A percentile compares a stretch with the other conserved stretches of the same genome.
Evolutionary conservation across 2,888 invertebrate species (phyloP).

Genomic region (Cyclophora punctaria): DNA sequence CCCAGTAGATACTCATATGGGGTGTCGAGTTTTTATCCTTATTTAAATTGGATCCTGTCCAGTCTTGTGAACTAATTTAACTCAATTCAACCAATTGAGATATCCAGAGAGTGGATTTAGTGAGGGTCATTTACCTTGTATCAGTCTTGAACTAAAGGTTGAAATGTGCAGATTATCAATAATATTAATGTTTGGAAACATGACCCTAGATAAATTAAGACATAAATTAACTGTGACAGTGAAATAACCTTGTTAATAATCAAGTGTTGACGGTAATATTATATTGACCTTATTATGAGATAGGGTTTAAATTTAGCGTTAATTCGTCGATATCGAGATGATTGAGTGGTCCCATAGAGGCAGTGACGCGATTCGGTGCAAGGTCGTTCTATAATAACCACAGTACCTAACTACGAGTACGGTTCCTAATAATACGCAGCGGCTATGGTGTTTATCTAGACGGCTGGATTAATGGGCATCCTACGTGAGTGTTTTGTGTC

Average conservation of each 20-base stretch:
- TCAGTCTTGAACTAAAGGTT: no score
- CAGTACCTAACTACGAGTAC: no score
- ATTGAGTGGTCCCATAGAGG: conserved; percentile 11
- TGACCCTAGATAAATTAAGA: conserved; percentile 1
- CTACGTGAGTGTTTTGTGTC: no score
- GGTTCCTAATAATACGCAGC: no score
- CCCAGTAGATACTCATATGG: conserved; percentile 5
- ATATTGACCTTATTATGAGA: conserved; percentile 25
- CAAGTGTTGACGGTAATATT: conserved; percentile 36
- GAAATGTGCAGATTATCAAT: no score
- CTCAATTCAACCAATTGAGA: conserved; percentile 66
- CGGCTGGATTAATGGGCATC: no score
- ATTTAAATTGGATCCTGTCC: conserved; percentile 28
- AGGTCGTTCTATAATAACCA: conserved; percentile 8
- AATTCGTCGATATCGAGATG: conserved; percentile 9
- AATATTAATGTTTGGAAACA: neutral
- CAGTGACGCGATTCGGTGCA: conserved; percentile 8
- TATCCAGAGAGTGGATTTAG: conserved; percentile 12
- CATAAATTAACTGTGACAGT: conserved; percentile 7
- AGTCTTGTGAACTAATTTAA: conserved; percentile 47
- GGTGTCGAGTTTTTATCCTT: conserved; percentile 37
- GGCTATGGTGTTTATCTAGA: no score
- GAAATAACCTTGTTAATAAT: conserved; percentile 41
- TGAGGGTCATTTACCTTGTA: conserved; percentile 11
- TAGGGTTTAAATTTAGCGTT: conserved; percentile 23